These are phyloP conservation scores for Caenorhabditis doughertyi DNA, from an alignment of 2,888 invertebrate genomes.

Conservation along the genomic window DNA sequence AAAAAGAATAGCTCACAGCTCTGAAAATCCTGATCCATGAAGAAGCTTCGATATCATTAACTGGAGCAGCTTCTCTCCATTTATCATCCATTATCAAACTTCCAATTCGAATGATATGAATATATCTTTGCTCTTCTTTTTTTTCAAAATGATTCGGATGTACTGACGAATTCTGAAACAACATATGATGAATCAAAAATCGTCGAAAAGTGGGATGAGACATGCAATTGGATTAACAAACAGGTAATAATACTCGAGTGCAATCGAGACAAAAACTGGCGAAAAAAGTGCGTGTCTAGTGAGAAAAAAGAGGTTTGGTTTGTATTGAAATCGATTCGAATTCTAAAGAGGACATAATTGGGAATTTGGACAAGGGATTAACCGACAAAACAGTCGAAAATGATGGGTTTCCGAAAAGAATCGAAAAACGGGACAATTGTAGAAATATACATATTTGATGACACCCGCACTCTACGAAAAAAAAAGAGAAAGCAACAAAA, in stretches of 20 bases:
- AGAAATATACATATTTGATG: constrained; percentile 50
- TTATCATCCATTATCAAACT: constrained; percentile 63
- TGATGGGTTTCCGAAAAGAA: constrained; percentile 12
- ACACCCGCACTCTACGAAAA: not conserved
- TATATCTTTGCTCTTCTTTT: constrained; percentile 46
- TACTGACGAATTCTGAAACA: constrained; percentile 41
- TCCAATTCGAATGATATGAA: constrained; percentile 60
- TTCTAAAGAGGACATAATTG: constrained; percentile 26
- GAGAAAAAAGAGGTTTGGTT: constrained; percentile 27
- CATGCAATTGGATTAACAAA: constrained; percentile 54
- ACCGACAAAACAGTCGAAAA: constrained; percentile 35
- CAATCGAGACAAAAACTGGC: constrained; percentile 5
- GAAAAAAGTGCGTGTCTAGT: constrained; percentile 39
- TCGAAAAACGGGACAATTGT: constrained; percentile 34
- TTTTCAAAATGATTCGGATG: not conserved
- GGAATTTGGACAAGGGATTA: constrained; percentile 26
- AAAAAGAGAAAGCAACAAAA: not conserved
- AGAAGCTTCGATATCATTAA: constrained; percentile 59
- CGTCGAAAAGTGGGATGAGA: not conserved
- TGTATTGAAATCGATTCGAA: constrained; percentile 46
- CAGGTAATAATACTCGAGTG: constrained; percentile 45
- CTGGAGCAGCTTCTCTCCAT: constrained; percentile 59
- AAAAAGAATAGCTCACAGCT: constrained; percentile 59
- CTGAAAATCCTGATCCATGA: constrained; percentile 75
- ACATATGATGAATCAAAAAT: constrained; percentile 40